Base-by-base conservation (phyloP, 2,888 invertebrate genomes). In the Sipunculus nudus region DNA sequence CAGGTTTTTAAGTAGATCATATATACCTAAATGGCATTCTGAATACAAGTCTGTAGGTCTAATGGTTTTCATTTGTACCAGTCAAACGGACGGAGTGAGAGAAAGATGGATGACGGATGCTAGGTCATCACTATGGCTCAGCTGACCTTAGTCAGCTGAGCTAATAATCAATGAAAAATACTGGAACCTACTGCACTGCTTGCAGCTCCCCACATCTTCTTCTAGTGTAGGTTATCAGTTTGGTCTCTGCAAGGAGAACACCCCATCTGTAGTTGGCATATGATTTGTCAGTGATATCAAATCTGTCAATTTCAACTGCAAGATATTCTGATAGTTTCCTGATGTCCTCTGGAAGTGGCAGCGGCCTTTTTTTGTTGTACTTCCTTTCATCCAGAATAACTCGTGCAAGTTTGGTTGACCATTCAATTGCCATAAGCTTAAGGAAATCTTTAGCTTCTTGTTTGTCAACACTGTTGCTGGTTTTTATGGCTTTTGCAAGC, bases 141-240 rank as follows among this genome's bases (percentile, higher is more conserved):
- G n/a, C n/a, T n/a, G n/a, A n/a, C n/a, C n/a, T n/a, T n/a, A n/a
- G n/a, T n/a, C n/a, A n/a, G n/a, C n/a, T n/a, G n/a, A n/a, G 8
- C 13, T 32, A 31, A 38, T 55, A 43, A 29, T 26, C 46, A 47
- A 29, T 31, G 35, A 23, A 13, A 31, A 55, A 29, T 23, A 50
- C 40, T 8, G 13, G 50, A 19, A 54, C 59, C 50, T 49, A 68
- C 65, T 39, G 61, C 48, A 68, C 46, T 43, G 65, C 65, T 39
- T 66, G 61, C 10, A 68, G 55, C 58, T 68, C 65, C 32, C 65
- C 63, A 48, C 63, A 59, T 31, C 68, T 54, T 45, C 68, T 61
- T 28, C 65, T 43, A 41, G 65, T 68, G 53, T 61, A 68, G 32
- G 58, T 48, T 10, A 63, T 55, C 3, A 68, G 23, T 39, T 63